Conservation (phyloP, 2,888 invertebrate genomes). For the Caenorhabditis sp. region DNA sequence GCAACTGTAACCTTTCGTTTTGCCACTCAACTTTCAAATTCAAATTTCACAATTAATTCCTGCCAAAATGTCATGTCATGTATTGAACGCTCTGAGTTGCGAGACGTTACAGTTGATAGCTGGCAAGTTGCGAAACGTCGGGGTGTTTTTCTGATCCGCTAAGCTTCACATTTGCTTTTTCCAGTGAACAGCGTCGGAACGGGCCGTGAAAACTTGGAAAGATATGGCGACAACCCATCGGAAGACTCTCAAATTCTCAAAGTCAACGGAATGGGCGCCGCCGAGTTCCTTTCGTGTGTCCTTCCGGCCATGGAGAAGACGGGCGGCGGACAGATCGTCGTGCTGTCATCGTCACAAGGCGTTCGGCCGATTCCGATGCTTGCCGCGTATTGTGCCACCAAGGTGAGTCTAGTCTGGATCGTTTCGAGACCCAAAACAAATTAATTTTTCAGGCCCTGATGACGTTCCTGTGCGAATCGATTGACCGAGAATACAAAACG, state of each 20-base stretch:
- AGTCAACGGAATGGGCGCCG: slow-evolving; percentile 80
- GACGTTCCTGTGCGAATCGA: slow-evolving; percentile 78
- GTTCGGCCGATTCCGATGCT: slow-evolving; percentile 80
- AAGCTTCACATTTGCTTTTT: no score
- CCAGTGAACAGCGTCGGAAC: slow-evolving; percentile 82
- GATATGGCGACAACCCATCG: slow-evolving; percentile 79
- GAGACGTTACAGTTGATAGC: no score
- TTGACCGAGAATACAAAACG: slow-evolving; percentile 80
- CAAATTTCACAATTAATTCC: no score
- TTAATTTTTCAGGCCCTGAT: slow-evolving; percentile 74
- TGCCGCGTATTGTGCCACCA: slow-evolving; percentile 81
- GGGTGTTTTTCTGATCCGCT: no score
- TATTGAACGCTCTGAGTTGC: no score
- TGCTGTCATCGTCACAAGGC: slow-evolving; percentile 80
- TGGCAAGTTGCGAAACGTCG: no score
- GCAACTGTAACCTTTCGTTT: no score
- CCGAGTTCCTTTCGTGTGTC: slow-evolving; percentile 79
- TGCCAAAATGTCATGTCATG: no score
- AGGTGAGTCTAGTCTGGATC: slow-evolving; percentile 46
- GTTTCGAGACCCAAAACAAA: no score
- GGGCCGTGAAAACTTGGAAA: slow-evolving; percentile 79
- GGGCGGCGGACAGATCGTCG: slow-evolving; percentile 81
- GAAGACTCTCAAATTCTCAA: slow-evolving; percentile 78
- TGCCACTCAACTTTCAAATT: no score
- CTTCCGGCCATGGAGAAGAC: slow-evolving; percentile 79